phyloP scores from a whole-genome alignment of 2,888 invertebrate species.

The Myopa tessellatipennis region DNA sequence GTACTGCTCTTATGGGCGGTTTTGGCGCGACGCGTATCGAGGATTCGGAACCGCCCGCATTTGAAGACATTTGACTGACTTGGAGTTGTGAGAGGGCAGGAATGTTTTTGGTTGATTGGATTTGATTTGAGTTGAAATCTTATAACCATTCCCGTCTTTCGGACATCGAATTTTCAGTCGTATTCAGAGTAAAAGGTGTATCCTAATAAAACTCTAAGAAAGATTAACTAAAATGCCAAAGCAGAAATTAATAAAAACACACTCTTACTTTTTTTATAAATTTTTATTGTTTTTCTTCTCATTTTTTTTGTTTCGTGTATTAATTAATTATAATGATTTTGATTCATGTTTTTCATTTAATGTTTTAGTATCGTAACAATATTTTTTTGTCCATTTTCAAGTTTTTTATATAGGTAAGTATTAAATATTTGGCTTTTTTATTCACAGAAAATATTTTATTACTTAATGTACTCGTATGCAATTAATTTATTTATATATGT shows the following conservation, averaged over 20 bases:
- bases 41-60: too few species aligned
- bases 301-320: slow-evolving; percentile 33
- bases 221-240: too few species aligned
- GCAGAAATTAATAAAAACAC: background rate
- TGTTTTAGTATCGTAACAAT: slow-evolving; percentile 34
- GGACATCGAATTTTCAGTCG: too few species aligned
- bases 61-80: too few species aligned
- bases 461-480: slow-evolving; percentile 2
- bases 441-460: slow-evolving; percentile 35
- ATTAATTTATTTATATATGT: slow-evolving; percentile 25
- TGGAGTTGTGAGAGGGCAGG: too few species aligned
- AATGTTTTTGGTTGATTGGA: too few species aligned
- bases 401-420: slow-evolving; percentile 3
- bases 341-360: slow-evolving; percentile 23
- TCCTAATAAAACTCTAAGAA: too few species aligned
- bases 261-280: slow-evolving; percentile 18
- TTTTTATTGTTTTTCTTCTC: slow-evolving; percentile 35
- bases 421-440: slow-evolving; percentile 30
- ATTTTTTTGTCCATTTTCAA: slow-evolving; percentile 27
- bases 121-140: too few species aligned
- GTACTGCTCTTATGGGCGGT: too few species aligned
- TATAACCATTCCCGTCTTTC: too few species aligned
- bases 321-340: slow-evolving; percentile 24
- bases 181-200: too few species aligned
- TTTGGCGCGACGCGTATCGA: too few species aligned